Evolutionary conservation across 2,797 vertebrate species (phyloP), one percentile per base, ranked within the genome.

Genomic region (Sebastes hopkinsi): DNA sequence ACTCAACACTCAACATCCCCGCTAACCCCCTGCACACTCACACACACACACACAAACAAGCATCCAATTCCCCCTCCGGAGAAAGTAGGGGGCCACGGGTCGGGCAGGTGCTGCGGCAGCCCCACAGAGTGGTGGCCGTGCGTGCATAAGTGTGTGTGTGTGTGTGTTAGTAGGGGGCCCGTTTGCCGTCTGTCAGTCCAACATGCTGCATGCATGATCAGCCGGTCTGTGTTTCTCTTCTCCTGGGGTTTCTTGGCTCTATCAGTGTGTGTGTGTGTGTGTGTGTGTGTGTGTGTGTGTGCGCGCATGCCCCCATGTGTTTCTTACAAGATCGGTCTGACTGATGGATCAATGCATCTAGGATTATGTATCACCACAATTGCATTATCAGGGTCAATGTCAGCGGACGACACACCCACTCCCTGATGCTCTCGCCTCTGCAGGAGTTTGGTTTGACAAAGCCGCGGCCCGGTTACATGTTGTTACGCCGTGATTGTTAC

Each of bases 311-410:
- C 12, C 16, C 55, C 9, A 52, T 75, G 61, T 81, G 73, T 80
- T 42, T 71, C 72, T 79, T 27, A 70, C 58, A 86, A 79, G 75
- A 75, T 30, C 12, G 9, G 67, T 55, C 66, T 76, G 82, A 5
- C 90, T 89, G 88, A 94, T 58, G 81, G 72, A 94, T 90, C 85
- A 94, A 86, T 95, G 88, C 86, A 95, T 94, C 94, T 85, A 86
- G 94, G 92, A 95, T 95, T 89, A 95, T 91, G 88, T 93, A 90
- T 92, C 72, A 69, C 82, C 72, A 80, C 94, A 94, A 94, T 83
- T 93, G 91, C 82, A 92, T 94, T 90, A 91, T 67, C 70, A 54
- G 85, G 89, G 88, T 93, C 90, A 87, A 50, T 85, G 87, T 88
- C 77, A 87, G 84, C 55, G 25, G 88, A 60, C 20, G n/a, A 86